Conservation (phyloP, 2,888 invertebrate species). For the Andrena bicolor region DNA sequence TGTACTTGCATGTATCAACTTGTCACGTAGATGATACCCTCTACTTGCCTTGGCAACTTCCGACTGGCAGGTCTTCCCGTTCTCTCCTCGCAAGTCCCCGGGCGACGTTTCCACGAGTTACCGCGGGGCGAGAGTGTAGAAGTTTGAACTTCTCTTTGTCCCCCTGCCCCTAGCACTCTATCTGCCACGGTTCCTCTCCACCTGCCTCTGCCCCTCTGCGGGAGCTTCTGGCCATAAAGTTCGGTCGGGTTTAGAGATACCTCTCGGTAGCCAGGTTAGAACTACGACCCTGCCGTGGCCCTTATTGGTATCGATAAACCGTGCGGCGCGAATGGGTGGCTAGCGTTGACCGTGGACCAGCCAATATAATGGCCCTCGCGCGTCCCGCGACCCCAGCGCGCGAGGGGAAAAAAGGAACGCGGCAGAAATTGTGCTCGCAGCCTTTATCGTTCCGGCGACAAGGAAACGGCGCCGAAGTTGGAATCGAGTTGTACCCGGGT, state of each 20-base stretch:
- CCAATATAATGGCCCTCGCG: slow-evolving; percentile 67
- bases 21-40: slow-evolving; percentile 66
- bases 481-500: slow-evolving; percentile 49
- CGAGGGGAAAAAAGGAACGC: not conserved
- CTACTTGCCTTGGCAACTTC: slow-evolving; percentile 60
- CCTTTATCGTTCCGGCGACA: slow-evolving; percentile 50
- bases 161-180: slow-evolving; percentile 11
- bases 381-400: slow-evolving; percentile 21
- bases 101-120: slow-evolving; percentile 65
- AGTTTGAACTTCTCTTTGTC: slow-evolving; percentile 61
- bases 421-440: slow-evolving; percentile 50
- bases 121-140: slow-evolving; percentile 46
- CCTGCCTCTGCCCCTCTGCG: slow-evolving; percentile 31
- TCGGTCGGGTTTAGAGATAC: slow-evolving; percentile 46
- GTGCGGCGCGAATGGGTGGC: slow-evolving; percentile 45
- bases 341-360: slow-evolving; percentile 37
- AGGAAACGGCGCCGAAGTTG: slow-evolving; percentile 45
- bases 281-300: slow-evolving; percentile 59
- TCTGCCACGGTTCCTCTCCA: slow-evolving; percentile 9
- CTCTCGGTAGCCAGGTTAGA: slow-evolving; percentile 64
- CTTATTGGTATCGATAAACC: slow-evolving; percentile 81
- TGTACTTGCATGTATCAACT: slow-evolving; percentile 49
- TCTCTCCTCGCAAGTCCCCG: slow-evolving; percentile 62
- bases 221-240: slow-evolving; percentile 50
- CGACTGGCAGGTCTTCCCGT: slow-evolving; percentile 55